Conservation (phyloP, 1,140 invertebrate species). For the Schlechtendalia chinensis region DNA sequence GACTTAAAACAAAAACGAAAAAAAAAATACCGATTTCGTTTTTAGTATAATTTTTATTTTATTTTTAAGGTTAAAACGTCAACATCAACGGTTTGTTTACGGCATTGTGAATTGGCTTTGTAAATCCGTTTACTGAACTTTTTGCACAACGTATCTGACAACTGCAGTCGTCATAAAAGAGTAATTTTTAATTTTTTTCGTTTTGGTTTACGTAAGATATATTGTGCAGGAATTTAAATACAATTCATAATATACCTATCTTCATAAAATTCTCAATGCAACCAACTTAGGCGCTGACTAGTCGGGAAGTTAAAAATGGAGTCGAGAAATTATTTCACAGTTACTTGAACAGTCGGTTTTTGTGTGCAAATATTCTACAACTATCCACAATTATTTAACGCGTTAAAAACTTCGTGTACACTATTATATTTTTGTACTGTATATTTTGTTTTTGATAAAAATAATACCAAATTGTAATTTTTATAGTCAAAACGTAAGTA, state of each 20-base stretch:
- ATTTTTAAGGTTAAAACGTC: conserved; percentile 22
- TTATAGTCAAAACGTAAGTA: too few relatives aligned
- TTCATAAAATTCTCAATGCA: not conserved
- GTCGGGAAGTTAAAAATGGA: too few relatives aligned
- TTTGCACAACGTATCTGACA: conserved; percentile 31
- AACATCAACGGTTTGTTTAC: conserved; percentile 34
- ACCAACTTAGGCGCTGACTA: too few relatives aligned
- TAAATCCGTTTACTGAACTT: conserved; percentile 8
- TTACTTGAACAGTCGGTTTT: too few relatives aligned
- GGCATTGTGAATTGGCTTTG: conserved; percentile 19
- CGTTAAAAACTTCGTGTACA: too few relatives aligned
- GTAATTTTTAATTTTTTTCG: conserved; percentile 8
- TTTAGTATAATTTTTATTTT: not conserved
- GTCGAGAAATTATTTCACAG: too few relatives aligned
- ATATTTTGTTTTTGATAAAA: too few relatives aligned
- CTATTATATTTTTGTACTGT: too few relatives aligned
- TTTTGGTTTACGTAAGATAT: not conserved
- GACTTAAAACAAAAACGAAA: not conserved
- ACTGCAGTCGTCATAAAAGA: conserved; percentile 11
- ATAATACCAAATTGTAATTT: too few relatives aligned
- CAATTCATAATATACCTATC: not conserved
- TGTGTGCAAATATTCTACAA: too few relatives aligned
- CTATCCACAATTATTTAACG: too few relatives aligned
- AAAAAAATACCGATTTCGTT: conserved; percentile 24
- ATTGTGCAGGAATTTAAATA: conserved; percentile 5